Evolutionary conservation across 1,140 invertebrate species (phyloP), one percentile per base, ranked within the genome.

Genomic region (Bemisia tabaci): DNA sequence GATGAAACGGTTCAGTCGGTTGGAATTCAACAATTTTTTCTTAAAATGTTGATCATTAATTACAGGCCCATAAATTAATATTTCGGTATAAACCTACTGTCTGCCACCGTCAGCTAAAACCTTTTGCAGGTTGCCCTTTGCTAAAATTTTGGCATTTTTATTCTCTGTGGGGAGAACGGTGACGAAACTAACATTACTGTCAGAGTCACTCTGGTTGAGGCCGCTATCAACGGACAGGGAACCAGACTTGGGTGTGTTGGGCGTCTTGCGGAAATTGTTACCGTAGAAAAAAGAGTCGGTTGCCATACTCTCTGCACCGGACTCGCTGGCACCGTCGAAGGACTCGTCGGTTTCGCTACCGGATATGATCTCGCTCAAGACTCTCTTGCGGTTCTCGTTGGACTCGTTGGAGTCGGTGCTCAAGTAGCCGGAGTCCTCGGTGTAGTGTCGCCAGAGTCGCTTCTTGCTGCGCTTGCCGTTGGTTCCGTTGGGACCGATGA

Each of bases 231-330:
- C 33, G 5, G 33, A 48, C 33, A 48, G 17, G 33, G 33, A 9
- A 5, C 33, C 33, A 17, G 33, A 48, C 17, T 48, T 5, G 33
- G 17, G 33, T 5, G 33, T 17, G 5, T 5, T 48, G 17, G 5
- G 5, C 33, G 33, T 48, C 17, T 48, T 48, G 5, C 33, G 33
- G 33, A 48, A 48, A 48, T 48, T 48, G 17, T 48, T 48, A 9
- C 33, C 33, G 26, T 58, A 89, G 76, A 90, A 94, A 80, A 94
- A 91, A 59, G 91, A 95, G 78, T 91, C 88, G 0, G 89, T 91
- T 66, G 89, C 89, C 48, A 91, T 81, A 77, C 89, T 91, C 73
- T 91, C 89, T 5, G 87, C 89, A 1, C 89, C 89, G 59, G 89
- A 91, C 77, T 92, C 89, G 77, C 89, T 90, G 65, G 86, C 83